Conservation (phyloP, 2,113 vertebrate genomes). For the Cyphomyrus plagiostoma region DNA sequence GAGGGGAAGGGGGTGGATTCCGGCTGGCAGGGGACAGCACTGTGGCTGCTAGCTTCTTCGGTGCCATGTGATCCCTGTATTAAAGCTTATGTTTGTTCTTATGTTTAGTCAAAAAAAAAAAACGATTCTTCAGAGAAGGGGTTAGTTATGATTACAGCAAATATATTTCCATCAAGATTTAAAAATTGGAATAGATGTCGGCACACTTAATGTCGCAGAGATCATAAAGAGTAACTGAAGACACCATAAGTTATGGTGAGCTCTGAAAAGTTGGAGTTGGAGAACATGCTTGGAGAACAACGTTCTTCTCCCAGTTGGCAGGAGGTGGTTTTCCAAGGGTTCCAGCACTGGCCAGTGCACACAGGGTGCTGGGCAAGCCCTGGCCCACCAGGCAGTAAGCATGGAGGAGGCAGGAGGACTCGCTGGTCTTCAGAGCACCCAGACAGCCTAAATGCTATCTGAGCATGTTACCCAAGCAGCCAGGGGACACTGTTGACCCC, state of each 20-base stretch:
- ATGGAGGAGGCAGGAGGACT: neutral
- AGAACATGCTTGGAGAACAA: neutral
- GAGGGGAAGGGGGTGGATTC: slow-evolving; percentile 15
- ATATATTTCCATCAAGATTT: neutral
- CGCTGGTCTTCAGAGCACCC: neutral
- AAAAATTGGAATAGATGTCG: neutral
- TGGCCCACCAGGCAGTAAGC: neutral
- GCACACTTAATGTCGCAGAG: neutral
- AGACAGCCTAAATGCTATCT: neutral
- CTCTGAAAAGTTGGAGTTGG: neutral
- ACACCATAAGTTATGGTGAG: neutral
- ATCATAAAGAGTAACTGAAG: slow-evolving; percentile 1
- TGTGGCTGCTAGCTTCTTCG: neutral
- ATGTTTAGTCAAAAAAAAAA: no score
- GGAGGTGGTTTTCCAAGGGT: neutral
- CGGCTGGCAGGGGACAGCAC: neutral
- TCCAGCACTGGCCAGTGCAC: neutral
- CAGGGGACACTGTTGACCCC: neutral
- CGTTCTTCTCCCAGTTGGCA: neutral
- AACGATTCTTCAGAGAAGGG: neutral
- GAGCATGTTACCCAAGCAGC: neutral
- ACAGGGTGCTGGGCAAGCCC: neutral
- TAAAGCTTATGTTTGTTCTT: neutral
- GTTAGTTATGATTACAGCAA: neutral
- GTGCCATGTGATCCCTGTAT: neutral